These are phyloP conservation scores for Forbesichthys papilliferus DNA, from an alignment of 2,113 vertebrate genomes.

Conservation along the genomic window DNA sequence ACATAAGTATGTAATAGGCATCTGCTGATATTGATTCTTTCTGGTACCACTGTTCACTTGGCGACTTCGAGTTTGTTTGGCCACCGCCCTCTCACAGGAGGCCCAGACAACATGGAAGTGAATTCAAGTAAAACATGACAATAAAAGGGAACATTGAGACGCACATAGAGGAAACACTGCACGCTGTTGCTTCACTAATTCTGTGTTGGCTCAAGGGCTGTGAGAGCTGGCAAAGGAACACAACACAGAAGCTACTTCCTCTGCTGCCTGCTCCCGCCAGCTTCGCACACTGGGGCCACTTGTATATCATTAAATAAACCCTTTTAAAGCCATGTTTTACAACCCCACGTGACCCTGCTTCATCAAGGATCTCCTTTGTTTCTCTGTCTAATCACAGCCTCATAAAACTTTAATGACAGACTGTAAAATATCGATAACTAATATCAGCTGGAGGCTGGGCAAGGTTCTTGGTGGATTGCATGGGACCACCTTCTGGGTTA, in stretches of 20 bases:
- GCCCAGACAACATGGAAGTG: no score
- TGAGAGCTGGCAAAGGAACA: constrained; percentile 40
- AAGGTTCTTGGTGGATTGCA: constrained; percentile 41
- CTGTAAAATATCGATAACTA: constrained; percentile 73
- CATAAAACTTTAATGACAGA: constrained; percentile 66
- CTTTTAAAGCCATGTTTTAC: constrained; percentile 67
- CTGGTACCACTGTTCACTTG: no score
- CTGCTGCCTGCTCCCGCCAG: constrained; percentile 46
- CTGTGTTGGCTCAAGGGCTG: constrained; percentile 23
- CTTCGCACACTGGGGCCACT: constrained; percentile 47
- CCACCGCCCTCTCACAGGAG: no score
- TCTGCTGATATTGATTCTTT: no score
- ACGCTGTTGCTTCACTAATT: constrained; percentile 1
- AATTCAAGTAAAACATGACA: no score
- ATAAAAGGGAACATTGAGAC: no score
- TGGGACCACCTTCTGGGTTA: constrained; percentile 41
- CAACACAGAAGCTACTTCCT: constrained; percentile 57
- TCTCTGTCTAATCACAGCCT: constrained; percentile 61
- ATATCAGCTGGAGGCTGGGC: constrained; percentile 64
- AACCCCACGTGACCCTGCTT: constrained; percentile 46
- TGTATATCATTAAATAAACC: constrained; percentile 62
- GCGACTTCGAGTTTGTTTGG: no score
- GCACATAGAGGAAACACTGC: constrained; percentile 2
- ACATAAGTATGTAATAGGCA: no score
- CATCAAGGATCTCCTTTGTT: constrained; percentile 68